Evolutionary conservation across 2,888 invertebrate genomes (phyloP).

Genomic region (Gari tellinella): DNA sequence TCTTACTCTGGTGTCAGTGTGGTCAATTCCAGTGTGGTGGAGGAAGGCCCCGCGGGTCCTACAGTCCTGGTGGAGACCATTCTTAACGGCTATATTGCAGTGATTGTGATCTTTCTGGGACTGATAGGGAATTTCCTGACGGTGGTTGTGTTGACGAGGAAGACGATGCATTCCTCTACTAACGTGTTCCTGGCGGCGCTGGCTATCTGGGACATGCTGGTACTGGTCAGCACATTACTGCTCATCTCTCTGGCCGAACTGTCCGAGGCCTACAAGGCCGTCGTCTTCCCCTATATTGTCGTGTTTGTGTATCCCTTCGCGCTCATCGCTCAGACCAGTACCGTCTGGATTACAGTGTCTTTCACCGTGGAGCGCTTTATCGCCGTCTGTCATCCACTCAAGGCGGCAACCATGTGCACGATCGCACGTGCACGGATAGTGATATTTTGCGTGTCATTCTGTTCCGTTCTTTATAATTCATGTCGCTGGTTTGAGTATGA

Average conservation of each 20-base stretch:
- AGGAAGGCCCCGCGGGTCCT: too few species aligned
- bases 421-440: slow-evolving; percentile 94
- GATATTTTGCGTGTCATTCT: slow-evolving; percentile 91
- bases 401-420: slow-evolving; percentile 95
- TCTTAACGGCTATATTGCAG: slow-evolving; percentile 77
- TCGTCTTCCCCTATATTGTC: slow-evolving; percentile 78
- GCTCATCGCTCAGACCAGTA: slow-evolving; percentile 95
- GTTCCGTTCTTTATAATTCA: slow-evolving; percentile 93
- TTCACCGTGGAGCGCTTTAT: slow-evolving; percentile 95
- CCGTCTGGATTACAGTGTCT: slow-evolving; percentile 92
- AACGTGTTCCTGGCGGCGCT: slow-evolving; percentile 85
- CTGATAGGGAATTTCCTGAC: slow-evolving; percentile 88
- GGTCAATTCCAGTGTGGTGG: too few species aligned
- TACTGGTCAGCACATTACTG: slow-evolving; percentile 78
- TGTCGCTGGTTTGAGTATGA: slow-evolving; percentile 87
- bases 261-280: slow-evolving; percentile 61
- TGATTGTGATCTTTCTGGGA: slow-evolving; percentile 86
- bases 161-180: slow-evolving; percentile 90
- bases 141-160: slow-evolving; percentile 86
- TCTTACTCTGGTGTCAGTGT: too few species aligned
- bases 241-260: slow-evolving; percentile 78
- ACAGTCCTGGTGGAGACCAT: slow-evolving; percentile 47
- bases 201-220: slow-evolving; percentile 83
- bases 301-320: slow-evolving; percentile 88
- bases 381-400: slow-evolving; percentile 90